Conservation (phyloP, 2,888 invertebrate genomes). For the Adela reaumurella region DNA sequence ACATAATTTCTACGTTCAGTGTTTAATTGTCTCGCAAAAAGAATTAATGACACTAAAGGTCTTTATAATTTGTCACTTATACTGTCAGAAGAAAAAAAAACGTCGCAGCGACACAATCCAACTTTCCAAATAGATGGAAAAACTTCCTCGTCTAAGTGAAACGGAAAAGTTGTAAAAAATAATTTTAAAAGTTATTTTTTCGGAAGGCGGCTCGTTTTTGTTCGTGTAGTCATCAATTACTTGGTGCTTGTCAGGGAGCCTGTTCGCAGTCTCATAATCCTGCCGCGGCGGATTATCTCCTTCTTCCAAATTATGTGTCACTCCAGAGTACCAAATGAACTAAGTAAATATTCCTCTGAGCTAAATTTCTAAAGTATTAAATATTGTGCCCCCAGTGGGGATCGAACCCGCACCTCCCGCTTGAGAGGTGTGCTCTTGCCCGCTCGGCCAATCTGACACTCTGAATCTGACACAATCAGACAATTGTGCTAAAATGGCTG, state of each 20-base stretch:
- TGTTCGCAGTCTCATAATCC: conserved; percentile 50
- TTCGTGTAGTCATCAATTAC: conserved; percentile 49
- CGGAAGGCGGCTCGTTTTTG: conserved; percentile 32
- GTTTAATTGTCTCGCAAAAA: too few species aligned
- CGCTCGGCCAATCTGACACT: too few species aligned
- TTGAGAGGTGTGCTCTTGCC: too few species aligned
- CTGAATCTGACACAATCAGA: too few species aligned
- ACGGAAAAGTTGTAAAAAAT: conserved; percentile 38
- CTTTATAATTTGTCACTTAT: conserved; percentile 49
- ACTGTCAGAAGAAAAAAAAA: too few species aligned
- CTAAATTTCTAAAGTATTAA: too few species aligned
- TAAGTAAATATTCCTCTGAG: too few species aligned
- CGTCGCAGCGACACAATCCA: conserved; percentile 34
- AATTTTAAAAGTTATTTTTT: conserved; percentile 16
- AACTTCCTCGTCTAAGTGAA: conserved; percentile 49
- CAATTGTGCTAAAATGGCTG: too few species aligned
- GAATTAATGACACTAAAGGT: conserved; percentile 28
- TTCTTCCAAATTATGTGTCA: background rate
- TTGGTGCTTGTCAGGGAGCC: conserved; percentile 52
- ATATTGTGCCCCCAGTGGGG: too few species aligned
- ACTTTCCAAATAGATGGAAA: conserved; percentile 52
- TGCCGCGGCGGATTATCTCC: conserved; percentile 47
- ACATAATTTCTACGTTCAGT: too few species aligned
- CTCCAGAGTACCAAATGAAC: background rate
- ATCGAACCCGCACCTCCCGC: too few species aligned